Evolutionary conservation across 2,888 invertebrate species (phyloP), one percentile per base, ranked within the genome.

Genomic region (Cephalotes varians): DNA sequence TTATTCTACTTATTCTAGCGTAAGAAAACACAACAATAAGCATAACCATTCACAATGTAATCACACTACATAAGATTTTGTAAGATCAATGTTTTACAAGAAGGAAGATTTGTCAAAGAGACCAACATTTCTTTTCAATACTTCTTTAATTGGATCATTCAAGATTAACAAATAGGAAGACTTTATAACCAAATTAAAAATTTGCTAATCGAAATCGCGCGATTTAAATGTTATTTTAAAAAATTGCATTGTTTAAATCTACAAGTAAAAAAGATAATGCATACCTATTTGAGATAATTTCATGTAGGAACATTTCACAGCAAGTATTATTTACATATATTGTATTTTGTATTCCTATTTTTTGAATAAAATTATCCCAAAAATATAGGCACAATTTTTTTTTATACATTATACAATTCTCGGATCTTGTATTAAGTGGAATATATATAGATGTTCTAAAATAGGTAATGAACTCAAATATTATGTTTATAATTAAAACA

Each of bases 231-330:
- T 28, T n/a, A 28, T 40, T 28, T 72, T 28, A 6, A 54, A 44
- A 58, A 58, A 37, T 28, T 60, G 44, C 9, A 44, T 44, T 60
- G 28, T 60, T 40, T 15, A 47, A 73, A 21, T 7, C 28, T 12
- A 58, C 31, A 73, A 25, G 51, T 71, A 71, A 71, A 69, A 51
- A 28, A 71, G 21, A 34, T 21, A 34, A 54, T 69, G 34, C 28
- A 56, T 3, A 31, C 7, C n/a, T 21, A 34, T 69, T 69, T 34
- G 9, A 21, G 21, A 51, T 34, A 34, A 21, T 37, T 37, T 60
- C 15, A 15, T 51, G 28, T 31, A 28, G 28, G 44, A 49, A 67
- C 12, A 49, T 67, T 67, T 47, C n/a, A 31, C n/a, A 25, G 21
- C 28, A 67, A 31, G 6, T 67, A 28, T 18, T 49, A 49, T n/a